These are phyloP conservation scores for Cydia fagiglandana DNA, from an alignment of 1,140 invertebrate genomes.

Conservation along the genomic window DNA sequence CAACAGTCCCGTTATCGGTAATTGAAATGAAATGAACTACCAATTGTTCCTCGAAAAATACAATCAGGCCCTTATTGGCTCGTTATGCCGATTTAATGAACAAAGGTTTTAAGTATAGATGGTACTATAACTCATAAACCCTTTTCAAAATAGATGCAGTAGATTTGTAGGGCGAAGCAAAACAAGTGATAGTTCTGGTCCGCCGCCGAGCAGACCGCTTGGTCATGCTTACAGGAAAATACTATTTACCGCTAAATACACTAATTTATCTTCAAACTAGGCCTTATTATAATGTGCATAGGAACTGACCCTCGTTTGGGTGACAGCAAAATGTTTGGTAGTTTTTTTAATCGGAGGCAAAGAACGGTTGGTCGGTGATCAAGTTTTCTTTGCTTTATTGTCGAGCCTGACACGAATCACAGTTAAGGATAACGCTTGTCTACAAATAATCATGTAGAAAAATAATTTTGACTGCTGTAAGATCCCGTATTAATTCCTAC, in stretches of 20 bases:
- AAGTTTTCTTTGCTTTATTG: constrained; percentile 19
- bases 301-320: not conserved
- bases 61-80: not conserved
- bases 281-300: not conserved
- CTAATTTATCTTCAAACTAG: not conserved
- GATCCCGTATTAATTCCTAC: too few species aligned
- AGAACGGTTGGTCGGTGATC: constrained; percentile 5
- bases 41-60: constrained; percentile 4
- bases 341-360: constrained; percentile 5
- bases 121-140: not conserved
- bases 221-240: constrained; percentile 13
- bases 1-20: not conserved
- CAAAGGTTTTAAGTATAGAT: not conserved
- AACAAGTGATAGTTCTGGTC: constrained; percentile 5
- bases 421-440: not conserved
- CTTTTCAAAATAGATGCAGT: constrained; percentile 1
- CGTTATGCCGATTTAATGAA: not conserved
- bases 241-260: not conserved
- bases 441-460: not conserved
- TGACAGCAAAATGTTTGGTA: not conserved
- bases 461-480: not conserved
- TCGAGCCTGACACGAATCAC: not conserved
- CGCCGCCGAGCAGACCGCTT: not conserved
- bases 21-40: constrained; percentile 3
- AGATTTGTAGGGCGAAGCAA: constrained; percentile 13